Evolutionary conservation across 2,797 vertebrate species (phyloP).

Genomic region (Limnodromus scolopaceus): DNA sequence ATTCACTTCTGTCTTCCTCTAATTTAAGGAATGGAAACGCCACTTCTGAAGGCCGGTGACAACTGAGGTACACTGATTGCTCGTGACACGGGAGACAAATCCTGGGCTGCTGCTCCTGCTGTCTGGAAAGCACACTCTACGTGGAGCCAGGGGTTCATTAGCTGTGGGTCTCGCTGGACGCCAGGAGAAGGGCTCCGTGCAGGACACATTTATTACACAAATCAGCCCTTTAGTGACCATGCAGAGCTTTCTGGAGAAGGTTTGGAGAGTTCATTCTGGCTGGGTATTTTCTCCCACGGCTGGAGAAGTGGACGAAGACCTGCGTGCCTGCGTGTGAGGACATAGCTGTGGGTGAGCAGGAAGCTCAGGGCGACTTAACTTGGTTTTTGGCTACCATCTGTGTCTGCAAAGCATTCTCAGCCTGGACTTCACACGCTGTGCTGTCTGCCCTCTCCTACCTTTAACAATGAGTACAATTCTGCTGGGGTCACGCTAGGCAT

Average conservation of each 20-base stretch:
- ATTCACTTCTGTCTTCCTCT: background rate
- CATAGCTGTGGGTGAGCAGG: background rate
- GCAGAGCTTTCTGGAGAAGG: background rate
- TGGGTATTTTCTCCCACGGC: background rate
- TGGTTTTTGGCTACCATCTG: background rate
- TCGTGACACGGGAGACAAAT: background rate
- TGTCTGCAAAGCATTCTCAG: background rate
- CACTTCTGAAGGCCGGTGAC: background rate
- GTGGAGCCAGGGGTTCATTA: background rate
- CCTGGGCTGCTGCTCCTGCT: background rate
- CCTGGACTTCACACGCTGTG: background rate
- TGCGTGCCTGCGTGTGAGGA: accelerated
- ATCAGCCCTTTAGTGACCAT: background rate
- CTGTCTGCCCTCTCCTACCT: background rate
- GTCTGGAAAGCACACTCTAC: background rate
- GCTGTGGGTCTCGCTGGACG: background rate
- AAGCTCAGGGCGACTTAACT: background rate
- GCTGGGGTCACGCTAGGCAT: background rate
- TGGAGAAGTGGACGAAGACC: background rate
- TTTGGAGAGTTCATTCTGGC: background rate
- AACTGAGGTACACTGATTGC: background rate
- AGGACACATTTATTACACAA: background rate
- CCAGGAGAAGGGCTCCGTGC: background rate
- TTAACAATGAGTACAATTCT: background rate
- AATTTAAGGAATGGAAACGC: background rate